Conservation (phyloP, 2,888 invertebrate species). For the Enoplolaimus lenunculus region DNA sequence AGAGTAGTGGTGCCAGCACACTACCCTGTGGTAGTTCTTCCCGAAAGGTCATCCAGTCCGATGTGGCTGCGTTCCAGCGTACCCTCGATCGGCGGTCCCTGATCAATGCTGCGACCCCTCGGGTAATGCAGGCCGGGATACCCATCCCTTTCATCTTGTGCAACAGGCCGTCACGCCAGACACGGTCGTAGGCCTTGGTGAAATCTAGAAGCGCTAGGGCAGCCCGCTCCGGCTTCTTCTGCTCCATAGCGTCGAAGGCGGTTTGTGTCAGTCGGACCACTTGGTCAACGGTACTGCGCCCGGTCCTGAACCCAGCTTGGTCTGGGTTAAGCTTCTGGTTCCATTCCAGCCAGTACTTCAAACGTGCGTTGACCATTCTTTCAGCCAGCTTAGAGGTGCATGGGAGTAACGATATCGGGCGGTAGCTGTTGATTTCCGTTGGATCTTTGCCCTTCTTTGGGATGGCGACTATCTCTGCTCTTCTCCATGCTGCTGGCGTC, state of each 20-base stretch:
- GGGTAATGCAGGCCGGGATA: background rate
- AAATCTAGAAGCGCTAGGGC: background rate
- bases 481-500: background rate
- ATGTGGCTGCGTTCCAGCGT: background rate
- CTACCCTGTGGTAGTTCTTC: background rate
- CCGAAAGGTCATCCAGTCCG: background rate
- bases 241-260: background rate
- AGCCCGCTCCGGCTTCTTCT: constrained; percentile 2
- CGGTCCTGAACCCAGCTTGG: background rate
- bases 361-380: background rate
- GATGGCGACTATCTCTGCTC: background rate
- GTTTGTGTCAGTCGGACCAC: background rate
- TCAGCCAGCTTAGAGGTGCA: background rate
- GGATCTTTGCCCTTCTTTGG: constrained; percentile 6
- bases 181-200: background rate
- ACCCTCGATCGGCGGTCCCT: background rate
- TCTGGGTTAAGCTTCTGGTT: background rate
- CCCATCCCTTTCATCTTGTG: background rate
- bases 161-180: background rate
- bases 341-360: background rate
- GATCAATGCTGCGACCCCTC: background rate
- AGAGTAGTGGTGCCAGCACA: background rate
- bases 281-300: background rate
- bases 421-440: background rate
- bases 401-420: background rate